These are phyloP conservation scores for Clytia hemisphaerica DNA, from an alignment of 30 jellyfish, hydroid and myxozoan genomes.

Conservation along the genomic window DNA sequence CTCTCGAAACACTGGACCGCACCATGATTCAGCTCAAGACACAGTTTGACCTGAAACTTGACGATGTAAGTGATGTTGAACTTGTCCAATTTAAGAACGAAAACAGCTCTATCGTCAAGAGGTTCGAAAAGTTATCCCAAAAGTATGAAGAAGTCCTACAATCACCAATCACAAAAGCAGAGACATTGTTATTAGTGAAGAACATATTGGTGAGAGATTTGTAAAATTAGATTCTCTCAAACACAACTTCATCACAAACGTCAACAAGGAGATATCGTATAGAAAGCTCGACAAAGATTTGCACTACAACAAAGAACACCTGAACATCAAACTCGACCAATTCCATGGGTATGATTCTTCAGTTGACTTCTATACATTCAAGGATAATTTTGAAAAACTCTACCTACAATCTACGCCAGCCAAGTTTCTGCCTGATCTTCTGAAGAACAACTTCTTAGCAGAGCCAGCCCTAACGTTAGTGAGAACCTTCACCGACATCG, in stretches of 20 bases:
- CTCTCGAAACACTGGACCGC: too few relatives aligned
- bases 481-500: background rate
- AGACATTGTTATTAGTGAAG: background rate
- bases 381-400: background rate
- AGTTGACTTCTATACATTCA: background rate
- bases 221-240: background rate
- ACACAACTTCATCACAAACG: slow-evolving; percentile 5
- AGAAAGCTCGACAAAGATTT: background rate
- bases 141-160: background rate
- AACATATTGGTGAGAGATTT: background rate
- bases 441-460: background rate
- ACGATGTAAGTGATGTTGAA: background rate
- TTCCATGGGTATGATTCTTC: background rate
- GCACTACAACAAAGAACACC: background rate
- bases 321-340: background rate
- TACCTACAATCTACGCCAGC: background rate
- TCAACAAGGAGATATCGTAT: background rate
- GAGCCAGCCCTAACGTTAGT: background rate
- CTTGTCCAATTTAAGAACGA: too few relatives aligned
- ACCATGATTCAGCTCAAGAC: background rate
- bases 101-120: background rate
- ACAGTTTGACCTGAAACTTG: background rate
- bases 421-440: background rate
- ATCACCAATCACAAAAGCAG: background rate
- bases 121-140: too few relatives aligned